These are phyloP conservation scores for human DNA, from an alignment of 2,113 vertebrate species.

Conservation along the genomic window GRCh38 chr16:75315501-75316000, in stretches of 20 bases:
- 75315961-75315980: not conserved
- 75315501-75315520: not conserved
- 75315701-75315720: not conserved
- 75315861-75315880: not conserved
- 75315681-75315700: not conserved
- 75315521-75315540: not conserved
- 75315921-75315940: not conserved
- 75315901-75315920: not conserved
- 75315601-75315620: not conserved
- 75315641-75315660: not conserved
- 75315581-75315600: slow-evolving; percentile 2
- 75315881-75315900: not conserved
- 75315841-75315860: not conserved
- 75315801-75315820: not conserved
- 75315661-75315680: not conserved
- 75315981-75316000: not conserved
- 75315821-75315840: not conserved
- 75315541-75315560: not conserved
- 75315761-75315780: not conserved
- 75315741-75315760: not conserved
- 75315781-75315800: not conserved
- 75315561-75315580: not conserved
- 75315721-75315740: not conserved
- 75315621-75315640: not conserved
- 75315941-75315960: not conserved